phyloP scores from a whole-genome alignment of 2,888 invertebrate genomes.

The Cistogaster globosa region DNA sequence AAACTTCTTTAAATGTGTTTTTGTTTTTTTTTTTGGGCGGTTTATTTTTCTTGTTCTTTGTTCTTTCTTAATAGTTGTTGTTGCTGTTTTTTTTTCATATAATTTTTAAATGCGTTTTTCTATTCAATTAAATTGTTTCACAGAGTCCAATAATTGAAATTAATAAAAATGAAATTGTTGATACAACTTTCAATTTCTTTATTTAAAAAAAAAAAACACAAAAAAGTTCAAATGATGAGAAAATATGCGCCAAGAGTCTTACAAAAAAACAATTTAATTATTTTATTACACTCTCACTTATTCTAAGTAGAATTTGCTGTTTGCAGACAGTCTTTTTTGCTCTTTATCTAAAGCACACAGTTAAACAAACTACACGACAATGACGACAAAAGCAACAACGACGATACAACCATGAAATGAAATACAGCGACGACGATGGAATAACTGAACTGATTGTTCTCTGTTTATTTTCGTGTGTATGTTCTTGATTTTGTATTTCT shows the following conservation, averaged over 20 bases:
- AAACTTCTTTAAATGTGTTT: constrained; percentile 5
- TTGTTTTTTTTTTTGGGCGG: constrained; percentile 21
- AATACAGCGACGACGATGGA: constrained; percentile 44
- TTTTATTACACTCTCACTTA: constrained; percentile 20
- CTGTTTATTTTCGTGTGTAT: constrained; percentile 30
- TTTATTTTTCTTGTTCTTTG: constrained; percentile 16
- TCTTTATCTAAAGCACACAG: constrained; percentile 57
- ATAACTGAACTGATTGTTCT: constrained; percentile 42
- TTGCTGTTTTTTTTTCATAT: not conserved
- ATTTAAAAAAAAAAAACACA: constrained; percentile 33
- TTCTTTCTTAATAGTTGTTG: not conserved
- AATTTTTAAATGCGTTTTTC: constrained; percentile 29
- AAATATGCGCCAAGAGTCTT: constrained; percentile 26
- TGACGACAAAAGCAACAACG: constrained; percentile 22
- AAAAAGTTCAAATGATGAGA: constrained; percentile 20
- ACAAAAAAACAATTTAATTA: constrained; percentile 33
- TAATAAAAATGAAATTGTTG: constrained; percentile 66
- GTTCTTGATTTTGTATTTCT: constrained; percentile 32
- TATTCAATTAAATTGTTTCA: constrained; percentile 59
- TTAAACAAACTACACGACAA: constrained; percentile 42
- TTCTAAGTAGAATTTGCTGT: not conserved
- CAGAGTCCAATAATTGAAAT: constrained; percentile 65
- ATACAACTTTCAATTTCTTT: constrained; percentile 53
- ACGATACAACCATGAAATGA: constrained; percentile 38
- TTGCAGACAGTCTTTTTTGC: not conserved